A percentile compares a stretch with the other conserved stretches of the same genome.
phyloP scores from a whole-genome alignment of 23 tunicate species.

The Halocynthia aurantium region DNA sequence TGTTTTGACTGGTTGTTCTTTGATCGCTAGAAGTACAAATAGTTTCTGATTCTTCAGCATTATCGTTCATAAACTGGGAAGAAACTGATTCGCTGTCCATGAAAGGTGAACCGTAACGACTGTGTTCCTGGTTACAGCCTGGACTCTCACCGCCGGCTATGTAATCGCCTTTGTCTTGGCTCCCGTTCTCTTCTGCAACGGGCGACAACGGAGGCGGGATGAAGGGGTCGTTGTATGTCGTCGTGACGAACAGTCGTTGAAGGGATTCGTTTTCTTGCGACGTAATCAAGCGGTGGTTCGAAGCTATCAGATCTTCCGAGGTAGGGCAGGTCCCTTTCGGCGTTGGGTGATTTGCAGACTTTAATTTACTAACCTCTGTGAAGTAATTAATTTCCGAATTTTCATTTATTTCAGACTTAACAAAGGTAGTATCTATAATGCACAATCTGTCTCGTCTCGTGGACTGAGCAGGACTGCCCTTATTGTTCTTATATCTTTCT shows the following conservation, averaged over 20 bases:
- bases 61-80: neutral
- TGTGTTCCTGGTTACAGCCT: neutral
- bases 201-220: constrained; percentile 23
- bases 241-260: constrained; percentile 12
- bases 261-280: neutral
- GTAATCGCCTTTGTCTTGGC: neutral
- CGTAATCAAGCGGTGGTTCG: neutral
- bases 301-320: neutral
- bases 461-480: too few species aligned
- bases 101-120: constrained; percentile 2
- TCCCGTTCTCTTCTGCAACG: constrained; percentile 6
- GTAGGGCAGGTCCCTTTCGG: neutral
- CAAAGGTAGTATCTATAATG: too few species aligned
- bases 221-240: constrained; percentile 16
- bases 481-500: too few species aligned
- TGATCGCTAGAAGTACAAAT: too few species aligned
- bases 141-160: neutral
- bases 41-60: neutral
- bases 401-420: too few species aligned
- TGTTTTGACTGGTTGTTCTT: neutral
- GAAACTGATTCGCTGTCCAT: neutral
- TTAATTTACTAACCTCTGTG: too few species aligned
- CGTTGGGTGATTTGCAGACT: too few species aligned
- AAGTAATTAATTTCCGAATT: too few species aligned
- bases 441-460: too few species aligned